These are phyloP conservation scores for Gnathonemus longibarbis DNA, from an alignment of 2,113 vertebrate species.

Conservation along the genomic window DNA sequence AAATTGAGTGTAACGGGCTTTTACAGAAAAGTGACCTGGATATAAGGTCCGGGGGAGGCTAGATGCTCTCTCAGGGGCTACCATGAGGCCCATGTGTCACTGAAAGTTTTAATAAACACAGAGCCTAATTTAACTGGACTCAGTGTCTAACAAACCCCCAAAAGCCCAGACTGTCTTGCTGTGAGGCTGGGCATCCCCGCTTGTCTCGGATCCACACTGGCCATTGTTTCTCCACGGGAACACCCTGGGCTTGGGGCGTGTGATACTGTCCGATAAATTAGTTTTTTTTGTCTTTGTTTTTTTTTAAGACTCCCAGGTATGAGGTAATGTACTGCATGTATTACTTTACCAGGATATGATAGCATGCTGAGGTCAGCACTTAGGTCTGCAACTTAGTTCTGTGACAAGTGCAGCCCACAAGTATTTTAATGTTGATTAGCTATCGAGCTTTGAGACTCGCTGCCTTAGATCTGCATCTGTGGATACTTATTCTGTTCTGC, in stretches of 20 bases:
- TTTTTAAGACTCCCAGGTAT: not conserved
- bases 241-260: not conserved
- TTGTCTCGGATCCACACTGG: not conserved
- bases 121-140: not conserved
- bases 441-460: not conserved
- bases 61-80: not conserved
- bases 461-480: not conserved
- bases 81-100: not conserved
- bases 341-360: not conserved
- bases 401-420: not conserved
- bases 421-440: not conserved
- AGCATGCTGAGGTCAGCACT: not conserved
- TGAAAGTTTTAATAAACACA: not conserved
- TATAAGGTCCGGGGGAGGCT: not conserved
- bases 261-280: not conserved
- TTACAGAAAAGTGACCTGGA: not conserved
- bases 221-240: not conserved
- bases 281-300: not conserved
- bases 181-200: not conserved
- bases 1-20: not conserved
- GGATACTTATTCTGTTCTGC: not conserved
- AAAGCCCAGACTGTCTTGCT: not conserved
- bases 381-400: not conserved
- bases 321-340: not conserved
- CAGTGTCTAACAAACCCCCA: not conserved